Evolutionary conservation across 2,113 vertebrate species (phyloP), one percentile per base, ranked within the genome.

Genomic region (Solea solea): DNA sequence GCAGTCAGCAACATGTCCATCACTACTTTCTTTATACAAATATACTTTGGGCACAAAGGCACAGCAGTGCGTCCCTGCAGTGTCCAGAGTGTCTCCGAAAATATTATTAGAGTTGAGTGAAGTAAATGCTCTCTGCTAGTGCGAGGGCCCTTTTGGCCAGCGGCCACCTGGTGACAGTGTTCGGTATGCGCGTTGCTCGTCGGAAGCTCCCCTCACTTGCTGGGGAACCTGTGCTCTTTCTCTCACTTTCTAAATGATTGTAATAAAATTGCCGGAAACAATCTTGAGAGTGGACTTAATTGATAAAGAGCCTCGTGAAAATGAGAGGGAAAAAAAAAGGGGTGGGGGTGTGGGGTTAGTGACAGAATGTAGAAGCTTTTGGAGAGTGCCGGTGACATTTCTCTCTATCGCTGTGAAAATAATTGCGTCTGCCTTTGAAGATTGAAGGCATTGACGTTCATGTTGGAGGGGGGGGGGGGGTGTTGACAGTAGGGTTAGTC

Each of bases 211-310:
- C 9, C 57, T 62, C 58, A 5, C 76, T 44, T 74, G 61, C 73
- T 79, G 57, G 48, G 74, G 9, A 66, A 71, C 48, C 76, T 69
- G 69, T 73, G 46, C 64, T 84, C 76, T 52, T 28, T 53, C 59
- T 70, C 54, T 9, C 61, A 15, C 58, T 60, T 75, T 84, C 34
- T 93, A 93, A 92, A 90, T 92, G 88, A 72, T 87, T 86, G 74
- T 89, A 88, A 89, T 91, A 78, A 86, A 91, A 92, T 88, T 85
- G 85, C 78, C 41, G n/a, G 64, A 82, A 83, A 90, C 80, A 79
- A 87, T 85, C 74, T 82, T 67, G 86, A 58, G 85, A 86, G 79
- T 72, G 44, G 78, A 77, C 81, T 83, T 82, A 87, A 87, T 86
- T 81, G 77, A 86, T 90, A 78, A 85, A 85, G 67, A 69, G 75